Evolutionary conservation across 2,888 invertebrate species (phyloP), one percentile per base, ranked within the genome.

Genomic region (Choristoneura rosaceana): DNA sequence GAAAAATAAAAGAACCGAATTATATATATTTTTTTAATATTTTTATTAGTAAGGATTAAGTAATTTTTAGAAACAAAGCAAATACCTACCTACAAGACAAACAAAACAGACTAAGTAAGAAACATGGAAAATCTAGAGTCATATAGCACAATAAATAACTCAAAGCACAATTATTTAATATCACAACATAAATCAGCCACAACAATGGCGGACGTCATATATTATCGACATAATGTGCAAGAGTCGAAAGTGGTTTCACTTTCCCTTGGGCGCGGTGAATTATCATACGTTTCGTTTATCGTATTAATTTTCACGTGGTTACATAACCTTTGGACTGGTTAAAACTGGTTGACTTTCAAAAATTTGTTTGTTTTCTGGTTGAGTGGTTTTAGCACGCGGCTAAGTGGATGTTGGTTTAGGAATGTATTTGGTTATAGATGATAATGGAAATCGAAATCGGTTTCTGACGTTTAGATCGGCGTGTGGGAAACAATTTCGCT

Each of bases 261-360:
- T 73, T 73, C 73, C 45, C 73, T 25, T 25, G 55, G 60, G 55
- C 34, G 61, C 68, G 63, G 63, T 43, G 64, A 69, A 69, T 68
- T 73, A 73, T 73, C 73, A 68, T 73, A 68, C 71, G 71, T 73
- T 63, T 58, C 73, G 73, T 52, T 68, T 73, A 73, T 73, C 68
- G 55, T 73, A 73, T 73, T 69, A 68, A 73, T 73, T 73, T 73
- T 64, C 68, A 69, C 14, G 55, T 55, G 52, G 52, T 69, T 71
- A 71, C 45, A 25, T 68, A 71, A 71, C 15, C 58, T 10, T 25
- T 9, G 60, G 52, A 55, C 71, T 58, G 47, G 71, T 71, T 71
- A 62, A 52, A 66, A 66, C 50, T 33, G 65, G 25, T 5, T 67
- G 58, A 50, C 69, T 64, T 69, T 73, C 68, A 73, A 69, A 68